Conservation (phyloP, 2,797 vertebrate genomes). For the Distichodus sexfasciatus region DNA sequence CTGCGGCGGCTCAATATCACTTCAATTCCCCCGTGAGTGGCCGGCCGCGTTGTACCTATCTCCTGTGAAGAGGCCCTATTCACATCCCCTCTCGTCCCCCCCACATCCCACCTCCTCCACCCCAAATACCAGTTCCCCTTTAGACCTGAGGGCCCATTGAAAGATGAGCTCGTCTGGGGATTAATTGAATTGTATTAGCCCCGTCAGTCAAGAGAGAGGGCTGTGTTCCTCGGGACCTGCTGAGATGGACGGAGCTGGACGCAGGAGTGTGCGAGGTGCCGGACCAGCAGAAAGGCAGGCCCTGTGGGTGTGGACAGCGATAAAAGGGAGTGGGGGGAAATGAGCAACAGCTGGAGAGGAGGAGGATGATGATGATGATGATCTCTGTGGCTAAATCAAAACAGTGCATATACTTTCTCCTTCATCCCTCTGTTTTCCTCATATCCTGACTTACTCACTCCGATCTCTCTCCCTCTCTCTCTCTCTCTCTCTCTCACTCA, state of each 20-base stretch:
- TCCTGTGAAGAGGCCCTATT: constrained; percentile 48
- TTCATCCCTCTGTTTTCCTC: not conserved
- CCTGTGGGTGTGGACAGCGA: not conserved
- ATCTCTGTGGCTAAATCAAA: not conserved
- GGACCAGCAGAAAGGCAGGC: not conserved
- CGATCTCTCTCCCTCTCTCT: constrained; percentile 4
- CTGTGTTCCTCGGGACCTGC: constrained; percentile 10
- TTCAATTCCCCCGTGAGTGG: constrained; percentile 59
- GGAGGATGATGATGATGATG: not conserved
- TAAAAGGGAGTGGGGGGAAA: not conserved
- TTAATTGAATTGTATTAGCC: constrained; percentile 52
- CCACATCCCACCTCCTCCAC: not conserved
- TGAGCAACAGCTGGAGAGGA: not conserved
- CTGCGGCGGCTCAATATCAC: constrained; percentile 68
- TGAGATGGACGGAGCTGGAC: not conserved
- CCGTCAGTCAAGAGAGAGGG: constrained; percentile 42
- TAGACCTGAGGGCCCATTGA: constrained; percentile 45
- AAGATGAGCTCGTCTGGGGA: constrained; percentile 50
- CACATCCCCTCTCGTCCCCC: constrained; percentile 43
- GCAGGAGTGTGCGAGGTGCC: not conserved
- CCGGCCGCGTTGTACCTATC: constrained; percentile 51
- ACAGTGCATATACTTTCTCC: not conserved
- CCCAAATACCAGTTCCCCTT: constrained; percentile 45
- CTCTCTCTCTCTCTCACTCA: constrained; percentile 7
- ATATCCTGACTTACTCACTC: too few relatives aligned